phyloP scores from a whole-genome alignment of 2,113 vertebrate species.

The Turdus rufiventris region DNA sequence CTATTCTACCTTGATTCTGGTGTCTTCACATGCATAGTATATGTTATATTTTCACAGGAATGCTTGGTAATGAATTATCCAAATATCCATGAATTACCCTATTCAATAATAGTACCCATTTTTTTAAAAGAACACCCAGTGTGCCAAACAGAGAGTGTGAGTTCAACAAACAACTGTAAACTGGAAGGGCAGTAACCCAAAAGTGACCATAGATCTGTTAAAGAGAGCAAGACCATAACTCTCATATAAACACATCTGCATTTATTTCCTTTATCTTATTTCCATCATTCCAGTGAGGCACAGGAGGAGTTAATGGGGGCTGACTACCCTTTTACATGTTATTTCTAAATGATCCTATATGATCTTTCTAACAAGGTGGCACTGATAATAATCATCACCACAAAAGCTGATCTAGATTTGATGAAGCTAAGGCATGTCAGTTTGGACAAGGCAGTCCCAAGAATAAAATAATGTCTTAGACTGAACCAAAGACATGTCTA shows the following conservation, averaged over 20 bases:
- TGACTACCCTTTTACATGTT: neutral
- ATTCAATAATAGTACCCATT: neutral
- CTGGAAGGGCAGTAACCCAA: neutral
- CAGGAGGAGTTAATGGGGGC: neutral
- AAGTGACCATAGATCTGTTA: neutral
- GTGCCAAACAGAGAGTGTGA: neutral
- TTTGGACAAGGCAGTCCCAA: neutral
- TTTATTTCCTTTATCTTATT: neutral
- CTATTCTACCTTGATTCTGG: neutral
- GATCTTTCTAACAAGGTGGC: neutral
- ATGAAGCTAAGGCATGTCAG: neutral
- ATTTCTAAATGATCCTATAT: neutral
- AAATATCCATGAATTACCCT: neutral
- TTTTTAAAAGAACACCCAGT: neutral
- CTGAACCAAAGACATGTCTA: neutral
- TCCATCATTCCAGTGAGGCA: neutral
- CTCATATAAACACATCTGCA: fast-evolving
- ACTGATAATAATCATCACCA: neutral
- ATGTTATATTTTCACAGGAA: neutral
- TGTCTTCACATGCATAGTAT: neutral
- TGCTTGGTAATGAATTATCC: neutral
- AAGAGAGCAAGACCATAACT: neutral
- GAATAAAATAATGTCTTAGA: neutral
- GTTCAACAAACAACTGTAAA: neutral
- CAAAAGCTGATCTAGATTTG: neutral